These are phyloP conservation scores for Sitta europaea DNA, from an alignment of 2,113 vertebrate species.

Conservation along the genomic window DNA sequence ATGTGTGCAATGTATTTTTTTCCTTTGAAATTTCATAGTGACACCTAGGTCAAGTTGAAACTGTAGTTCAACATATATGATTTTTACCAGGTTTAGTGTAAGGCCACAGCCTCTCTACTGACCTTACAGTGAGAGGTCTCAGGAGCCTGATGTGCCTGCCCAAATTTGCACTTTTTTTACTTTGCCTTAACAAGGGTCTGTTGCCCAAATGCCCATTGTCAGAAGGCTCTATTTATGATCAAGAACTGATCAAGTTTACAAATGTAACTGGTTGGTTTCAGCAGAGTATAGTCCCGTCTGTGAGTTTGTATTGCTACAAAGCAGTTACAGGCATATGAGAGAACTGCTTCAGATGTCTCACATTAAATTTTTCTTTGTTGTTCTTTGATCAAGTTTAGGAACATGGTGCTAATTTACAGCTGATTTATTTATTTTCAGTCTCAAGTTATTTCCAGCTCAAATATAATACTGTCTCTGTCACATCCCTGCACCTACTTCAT, in stretches of 20 bases:
- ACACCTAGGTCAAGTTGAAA: background rate
- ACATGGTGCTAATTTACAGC: background rate
- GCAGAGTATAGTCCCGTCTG: background rate
- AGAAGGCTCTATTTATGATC: background rate
- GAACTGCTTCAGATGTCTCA: background rate
- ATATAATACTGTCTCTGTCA: background rate
- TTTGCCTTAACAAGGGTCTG: background rate
- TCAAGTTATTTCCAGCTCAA: background rate
- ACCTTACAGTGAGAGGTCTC: background rate
- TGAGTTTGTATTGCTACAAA: background rate
- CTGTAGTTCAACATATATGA: background rate
- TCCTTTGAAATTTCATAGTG: background rate
- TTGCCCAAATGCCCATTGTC: background rate
- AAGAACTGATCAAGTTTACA: background rate
- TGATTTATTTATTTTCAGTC: background rate
- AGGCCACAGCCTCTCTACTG: background rate
- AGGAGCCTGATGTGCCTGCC: background rate
- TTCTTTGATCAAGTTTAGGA: background rate
- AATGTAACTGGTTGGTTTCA: background rate
- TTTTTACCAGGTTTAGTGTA: background rate
- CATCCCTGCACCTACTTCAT: background rate
- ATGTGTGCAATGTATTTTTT: accelerated
- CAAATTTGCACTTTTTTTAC: background rate
- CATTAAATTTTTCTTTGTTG: background rate
- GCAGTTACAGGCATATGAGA: accelerated